phyloP scores from a whole-genome alignment of 1,140 invertebrate genomes.

The Leptoteleia sp. region DNA sequence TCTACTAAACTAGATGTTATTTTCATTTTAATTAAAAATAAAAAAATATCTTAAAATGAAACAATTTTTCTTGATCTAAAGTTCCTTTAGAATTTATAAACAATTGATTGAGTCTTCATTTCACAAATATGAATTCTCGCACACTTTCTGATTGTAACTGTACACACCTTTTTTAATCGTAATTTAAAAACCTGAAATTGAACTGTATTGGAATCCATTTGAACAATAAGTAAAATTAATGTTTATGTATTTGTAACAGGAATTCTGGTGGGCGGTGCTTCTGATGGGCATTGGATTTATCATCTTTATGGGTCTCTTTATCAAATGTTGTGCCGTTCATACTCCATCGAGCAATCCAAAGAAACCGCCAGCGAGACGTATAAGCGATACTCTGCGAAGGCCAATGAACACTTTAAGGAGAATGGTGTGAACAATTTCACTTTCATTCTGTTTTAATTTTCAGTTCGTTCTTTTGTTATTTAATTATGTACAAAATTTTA shows the following conservation, averaged over 20 bases:
- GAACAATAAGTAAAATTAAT: conserved; percentile 49
- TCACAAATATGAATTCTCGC: no score
- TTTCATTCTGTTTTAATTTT: conserved; percentile 1
- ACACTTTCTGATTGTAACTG: no score
- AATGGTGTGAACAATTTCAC: conserved; percentile 83
- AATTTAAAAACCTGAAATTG: no score
- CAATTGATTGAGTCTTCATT: no score
- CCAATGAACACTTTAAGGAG: conserved; percentile 93
- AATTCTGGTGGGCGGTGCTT: conserved; percentile 98
- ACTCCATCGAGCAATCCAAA: conserved; percentile 99
- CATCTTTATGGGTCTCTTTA: conserved; percentile 98
- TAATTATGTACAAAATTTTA: no score
- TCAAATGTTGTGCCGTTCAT: conserved; percentile 99
- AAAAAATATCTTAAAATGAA: no score
- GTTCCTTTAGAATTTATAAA: no score
- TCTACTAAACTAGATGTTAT: no score
- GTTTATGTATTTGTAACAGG: conserved; percentile 81
- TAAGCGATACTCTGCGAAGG: conserved; percentile 92
- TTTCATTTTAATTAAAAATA: no score
- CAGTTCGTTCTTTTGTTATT: no score
- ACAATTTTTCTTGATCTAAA: no score
- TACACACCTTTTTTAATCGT: no score
- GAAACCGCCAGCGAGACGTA: conserved; percentile 90
- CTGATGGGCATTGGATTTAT: conserved; percentile 95
- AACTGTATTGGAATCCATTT: not conserved